phyloP scores from a whole-genome alignment of 2,113 vertebrate genomes.

The Bothrops jararaca region DNA sequence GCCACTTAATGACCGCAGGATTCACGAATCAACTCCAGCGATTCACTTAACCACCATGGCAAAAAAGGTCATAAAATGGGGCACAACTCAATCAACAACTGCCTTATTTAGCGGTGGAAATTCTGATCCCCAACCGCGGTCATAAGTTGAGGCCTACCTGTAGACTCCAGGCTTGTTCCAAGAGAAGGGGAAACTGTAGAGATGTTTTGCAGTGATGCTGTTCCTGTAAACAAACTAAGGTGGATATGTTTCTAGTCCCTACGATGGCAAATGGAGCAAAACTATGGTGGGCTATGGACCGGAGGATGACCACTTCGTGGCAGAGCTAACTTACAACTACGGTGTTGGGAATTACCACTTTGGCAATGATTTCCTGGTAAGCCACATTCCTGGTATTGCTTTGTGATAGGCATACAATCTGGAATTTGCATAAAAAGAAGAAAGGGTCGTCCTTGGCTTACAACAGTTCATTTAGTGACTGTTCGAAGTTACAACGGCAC shows the following conservation, averaged over 20 bases:
- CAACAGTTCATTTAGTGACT: too few relatives aligned
- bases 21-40: too few relatives aligned
- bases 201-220: not conserved
- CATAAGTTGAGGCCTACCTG: not conserved
- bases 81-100: not conserved
- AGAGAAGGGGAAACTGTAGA: not conserved
- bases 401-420: not conserved
- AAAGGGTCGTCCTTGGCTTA: not conserved
- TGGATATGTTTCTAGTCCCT: slow-evolving; percentile 76
- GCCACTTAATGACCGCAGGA: too few relatives aligned
- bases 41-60: too few relatives aligned
- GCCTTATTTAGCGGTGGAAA: not conserved
- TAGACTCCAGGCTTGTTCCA: not conserved
- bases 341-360: slow-evolving; percentile 87
- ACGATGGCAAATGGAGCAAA: slow-evolving; percentile 98
- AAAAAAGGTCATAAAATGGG: too few relatives aligned
- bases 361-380: slow-evolving; percentile 92
- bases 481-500: too few relatives aligned
- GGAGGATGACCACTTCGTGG: slow-evolving; percentile 91
- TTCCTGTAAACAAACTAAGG: not conserved
- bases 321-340: slow-evolving; percentile 95
- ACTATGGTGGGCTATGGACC: slow-evolving; percentile 96
- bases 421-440: not conserved
- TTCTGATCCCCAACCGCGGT: not conserved
- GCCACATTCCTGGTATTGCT: not conserved